phyloP scores from a whole-genome alignment of 1,140 invertebrate genomes.

The Drosophila arawakana region DNA sequence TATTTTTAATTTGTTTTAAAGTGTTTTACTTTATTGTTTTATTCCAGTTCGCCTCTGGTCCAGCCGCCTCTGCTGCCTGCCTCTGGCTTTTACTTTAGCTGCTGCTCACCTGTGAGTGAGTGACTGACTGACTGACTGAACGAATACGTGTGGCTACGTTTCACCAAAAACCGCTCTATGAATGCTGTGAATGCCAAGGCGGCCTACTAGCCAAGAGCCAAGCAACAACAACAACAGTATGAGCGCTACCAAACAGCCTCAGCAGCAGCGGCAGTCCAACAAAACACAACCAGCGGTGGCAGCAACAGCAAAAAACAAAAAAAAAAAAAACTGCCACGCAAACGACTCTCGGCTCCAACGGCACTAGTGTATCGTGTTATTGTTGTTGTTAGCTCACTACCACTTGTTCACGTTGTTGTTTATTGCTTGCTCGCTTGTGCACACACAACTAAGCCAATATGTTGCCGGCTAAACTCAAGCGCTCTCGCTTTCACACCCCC shows the following conservation, averaged over 20 bases:
- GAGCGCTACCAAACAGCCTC: constrained; percentile 26
- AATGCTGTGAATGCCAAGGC: constrained; percentile 47
- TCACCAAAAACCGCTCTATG: constrained; percentile 48
- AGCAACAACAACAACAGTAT: constrained; percentile 35
- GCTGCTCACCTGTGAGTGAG: constrained; percentile 65
- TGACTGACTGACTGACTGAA: constrained; percentile 38
- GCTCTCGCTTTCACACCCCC: constrained; percentile 49
- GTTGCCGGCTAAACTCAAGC: constrained; percentile 55
- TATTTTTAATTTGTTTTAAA: background rate
- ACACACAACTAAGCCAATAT: constrained; percentile 3
- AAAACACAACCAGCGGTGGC: constrained; percentile 36
- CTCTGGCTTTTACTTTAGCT: constrained; percentile 51
- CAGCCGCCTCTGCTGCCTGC: constrained; percentile 55
- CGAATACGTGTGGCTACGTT: constrained; percentile 50
- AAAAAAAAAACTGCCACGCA: constrained; percentile 64
- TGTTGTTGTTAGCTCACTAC: constrained; percentile 40
- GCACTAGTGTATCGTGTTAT: constrained; percentile 29
- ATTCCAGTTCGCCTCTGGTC: constrained; percentile 43
- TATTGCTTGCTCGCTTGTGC: constrained; percentile 46
- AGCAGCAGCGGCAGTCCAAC: constrained; percentile 33
- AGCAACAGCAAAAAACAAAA: constrained; percentile 45
- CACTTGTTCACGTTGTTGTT: constrained; percentile 61
- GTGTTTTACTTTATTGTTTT: constrained; percentile 6
- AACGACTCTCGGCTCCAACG: constrained; percentile 55
- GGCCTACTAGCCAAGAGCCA: constrained; percentile 46